A percentile compares a stretch with the other conserved stretches of the same genome.
Conservation (phyloP, 2,888 invertebrate species). For the Temnothorax ravouxi region DNA sequence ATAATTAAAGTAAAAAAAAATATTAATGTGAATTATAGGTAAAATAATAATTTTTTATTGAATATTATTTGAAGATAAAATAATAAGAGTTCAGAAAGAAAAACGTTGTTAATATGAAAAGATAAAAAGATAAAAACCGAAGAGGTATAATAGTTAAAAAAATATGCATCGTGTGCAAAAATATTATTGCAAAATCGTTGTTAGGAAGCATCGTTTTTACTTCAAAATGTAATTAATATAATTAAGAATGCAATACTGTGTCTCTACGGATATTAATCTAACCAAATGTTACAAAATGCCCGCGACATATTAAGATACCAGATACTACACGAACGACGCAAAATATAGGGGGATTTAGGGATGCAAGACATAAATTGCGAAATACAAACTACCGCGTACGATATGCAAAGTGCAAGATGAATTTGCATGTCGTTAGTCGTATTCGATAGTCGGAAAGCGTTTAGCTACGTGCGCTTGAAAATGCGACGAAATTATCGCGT, state of each 20-base stretch:
- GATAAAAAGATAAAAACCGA: background rate
- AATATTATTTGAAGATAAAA: slow-evolving; percentile 1
- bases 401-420: slow-evolving; percentile 5
- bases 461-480: background rate
- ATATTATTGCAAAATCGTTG: background rate
- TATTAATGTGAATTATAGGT: background rate
- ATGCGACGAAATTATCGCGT: background rate
- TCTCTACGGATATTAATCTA: background rate
- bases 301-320: background rate
- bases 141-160: background rate
- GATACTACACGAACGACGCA: background rate
- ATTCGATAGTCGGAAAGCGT: background rate
- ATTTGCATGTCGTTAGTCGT: slow-evolving; percentile 12
- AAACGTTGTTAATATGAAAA: background rate
- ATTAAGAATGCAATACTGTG: background rate
- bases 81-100: background rate
- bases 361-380: background rate
- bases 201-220: background rate
- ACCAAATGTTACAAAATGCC: background rate
- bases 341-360: background rate
- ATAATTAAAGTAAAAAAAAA: background rate
- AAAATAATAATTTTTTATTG: background rate
- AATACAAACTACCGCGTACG: background rate
- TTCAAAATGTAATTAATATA: background rate
- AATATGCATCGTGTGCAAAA: background rate